Conservation (phyloP, 2,797 vertebrate species). For the Onychomys torridus region DNA sequence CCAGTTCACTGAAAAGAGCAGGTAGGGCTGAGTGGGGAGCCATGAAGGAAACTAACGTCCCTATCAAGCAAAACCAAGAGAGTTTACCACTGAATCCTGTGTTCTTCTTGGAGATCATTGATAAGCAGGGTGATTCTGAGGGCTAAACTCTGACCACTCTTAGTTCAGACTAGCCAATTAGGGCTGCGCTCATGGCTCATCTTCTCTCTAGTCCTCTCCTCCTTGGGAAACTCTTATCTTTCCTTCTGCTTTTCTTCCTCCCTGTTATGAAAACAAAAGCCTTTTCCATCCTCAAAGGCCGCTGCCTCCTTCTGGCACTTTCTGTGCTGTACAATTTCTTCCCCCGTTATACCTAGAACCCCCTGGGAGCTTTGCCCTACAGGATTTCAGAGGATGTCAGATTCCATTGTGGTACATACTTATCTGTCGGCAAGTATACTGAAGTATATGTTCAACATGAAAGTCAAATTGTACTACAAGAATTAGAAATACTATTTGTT, state of each 20-base stretch:
- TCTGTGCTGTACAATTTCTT: neutral
- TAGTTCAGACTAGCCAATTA: neutral
- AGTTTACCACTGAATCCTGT: neutral
- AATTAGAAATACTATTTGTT: slow-evolving; percentile 52
- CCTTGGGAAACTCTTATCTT: neutral
- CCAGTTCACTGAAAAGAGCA: neutral
- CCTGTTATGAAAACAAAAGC: neutral
- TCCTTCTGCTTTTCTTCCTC: neutral
- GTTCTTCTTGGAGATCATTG: neutral
- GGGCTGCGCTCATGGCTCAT: fast-evolving
- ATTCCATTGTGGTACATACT: neutral
- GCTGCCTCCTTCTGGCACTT: neutral
- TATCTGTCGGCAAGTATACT: neutral
- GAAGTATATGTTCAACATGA: neutral
- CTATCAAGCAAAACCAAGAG: neutral
- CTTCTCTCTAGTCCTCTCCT: neutral
- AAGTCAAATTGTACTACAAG: slow-evolving; percentile 4
- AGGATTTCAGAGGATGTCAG: neutral
- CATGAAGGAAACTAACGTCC: neutral
- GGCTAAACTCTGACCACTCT: neutral
- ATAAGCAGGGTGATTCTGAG: neutral
- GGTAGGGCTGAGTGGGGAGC: neutral
- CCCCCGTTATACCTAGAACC: neutral
- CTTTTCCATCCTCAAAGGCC: neutral
- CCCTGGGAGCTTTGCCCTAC: neutral